Conservation (phyloP, 2,797 vertebrate species). For the Sarcophilus harrisii region DNA sequence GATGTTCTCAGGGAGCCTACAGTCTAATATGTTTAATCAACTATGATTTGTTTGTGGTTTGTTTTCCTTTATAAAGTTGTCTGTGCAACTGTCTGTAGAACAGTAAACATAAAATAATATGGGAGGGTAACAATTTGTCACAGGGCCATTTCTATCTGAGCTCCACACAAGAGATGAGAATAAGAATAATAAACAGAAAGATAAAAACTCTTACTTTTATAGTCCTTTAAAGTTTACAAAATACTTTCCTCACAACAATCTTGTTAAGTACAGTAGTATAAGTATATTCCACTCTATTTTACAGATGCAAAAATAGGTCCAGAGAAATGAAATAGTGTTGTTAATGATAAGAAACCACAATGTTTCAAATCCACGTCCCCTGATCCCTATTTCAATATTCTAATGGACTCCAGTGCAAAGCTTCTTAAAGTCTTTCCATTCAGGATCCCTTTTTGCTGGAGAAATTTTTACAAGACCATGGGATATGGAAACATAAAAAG, state of each 20-base stretch:
- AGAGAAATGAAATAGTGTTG: background rate
- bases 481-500: no score
- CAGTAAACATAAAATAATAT: background rate
- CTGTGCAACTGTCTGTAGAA: background rate
- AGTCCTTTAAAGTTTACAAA: background rate
- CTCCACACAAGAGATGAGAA: background rate
- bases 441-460: no score
- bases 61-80: background rate
- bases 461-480: no score
- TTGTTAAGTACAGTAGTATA: background rate
- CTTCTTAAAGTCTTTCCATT: no score
- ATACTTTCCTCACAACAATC: background rate
- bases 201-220: background rate
- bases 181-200: background rate
- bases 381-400: background rate
- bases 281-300: background rate
- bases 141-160: background rate
- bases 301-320: background rate
- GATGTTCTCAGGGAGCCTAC: background rate
- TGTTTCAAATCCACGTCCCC: background rate
- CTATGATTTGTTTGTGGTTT: background rate
- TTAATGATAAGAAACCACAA: background rate
- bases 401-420: background rate
- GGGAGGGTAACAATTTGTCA: background rate
- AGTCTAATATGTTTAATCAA: background rate